phyloP scores from a whole-genome alignment of 1,140 invertebrate species.

The Cotesia vestalis region DNA sequence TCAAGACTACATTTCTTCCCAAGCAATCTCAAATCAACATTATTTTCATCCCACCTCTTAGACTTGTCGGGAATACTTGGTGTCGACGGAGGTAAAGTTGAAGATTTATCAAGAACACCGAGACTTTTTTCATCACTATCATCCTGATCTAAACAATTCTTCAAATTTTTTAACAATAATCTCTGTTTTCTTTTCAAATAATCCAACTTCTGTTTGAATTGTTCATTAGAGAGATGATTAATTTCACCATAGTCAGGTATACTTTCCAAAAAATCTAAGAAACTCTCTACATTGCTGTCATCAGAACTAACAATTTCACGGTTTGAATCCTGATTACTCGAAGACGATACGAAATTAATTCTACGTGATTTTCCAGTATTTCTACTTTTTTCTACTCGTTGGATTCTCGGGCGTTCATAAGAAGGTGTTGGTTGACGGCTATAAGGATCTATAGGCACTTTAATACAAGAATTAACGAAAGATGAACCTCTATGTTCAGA shows the following conservation, averaged over 20 bases:
- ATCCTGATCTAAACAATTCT: slow-evolving; percentile 62
- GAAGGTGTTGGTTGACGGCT: slow-evolving; percentile 72
- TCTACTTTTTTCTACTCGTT: slow-evolving; percentile 49
- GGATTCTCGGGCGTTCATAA: slow-evolving; percentile 69
- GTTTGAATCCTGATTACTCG: slow-evolving; percentile 35
- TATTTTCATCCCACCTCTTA: slow-evolving; percentile 39
- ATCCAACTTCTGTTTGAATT: slow-evolving; percentile 74
- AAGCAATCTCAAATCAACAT: slow-evolving; percentile 51
- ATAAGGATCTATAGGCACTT: slow-evolving; percentile 72
- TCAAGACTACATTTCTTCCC: slow-evolving; percentile 59
- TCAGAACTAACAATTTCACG: slow-evolving; percentile 44
- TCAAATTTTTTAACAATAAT: slow-evolving; percentile 67
- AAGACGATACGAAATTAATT: slow-evolving; percentile 44
- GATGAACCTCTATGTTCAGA: slow-evolving; percentile 57
- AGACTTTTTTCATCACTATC: slow-evolving; percentile 46
- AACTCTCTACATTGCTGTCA: slow-evolving; percentile 60
- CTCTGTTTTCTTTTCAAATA: slow-evolving; percentile 73
- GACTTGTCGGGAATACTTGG: slow-evolving; percentile 29
- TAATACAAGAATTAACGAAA: slow-evolving; percentile 70
- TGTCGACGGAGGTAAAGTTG: background rate
- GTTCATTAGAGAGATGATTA: slow-evolving; percentile 73
- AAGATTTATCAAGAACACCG: slow-evolving; percentile 22
- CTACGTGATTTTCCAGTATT: slow-evolving; percentile 44
- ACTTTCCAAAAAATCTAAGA: slow-evolving; percentile 73
- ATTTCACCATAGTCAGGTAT: slow-evolving; percentile 77